phyloP scores from a whole-genome alignment of 2,113 vertebrate species.

The Neolamprologus hecqui region DNA sequence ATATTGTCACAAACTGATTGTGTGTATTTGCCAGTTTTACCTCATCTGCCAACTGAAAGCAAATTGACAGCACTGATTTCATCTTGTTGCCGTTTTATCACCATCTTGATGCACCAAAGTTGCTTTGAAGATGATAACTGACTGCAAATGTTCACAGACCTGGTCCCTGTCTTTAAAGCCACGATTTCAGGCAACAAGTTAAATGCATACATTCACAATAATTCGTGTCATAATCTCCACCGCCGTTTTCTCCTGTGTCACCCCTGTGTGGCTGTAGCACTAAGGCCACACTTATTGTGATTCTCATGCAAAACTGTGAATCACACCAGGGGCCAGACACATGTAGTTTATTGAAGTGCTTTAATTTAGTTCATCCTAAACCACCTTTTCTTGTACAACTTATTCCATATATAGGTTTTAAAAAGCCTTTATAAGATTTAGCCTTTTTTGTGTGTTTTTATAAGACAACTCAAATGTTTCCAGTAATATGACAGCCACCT shows the following conservation, averaged over 20 bases:
- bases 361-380: not conserved
- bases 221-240: not conserved
- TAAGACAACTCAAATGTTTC: not conserved
- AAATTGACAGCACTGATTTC: not conserved
- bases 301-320: not conserved
- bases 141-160: not conserved
- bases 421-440: not conserved
- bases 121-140: not conserved
- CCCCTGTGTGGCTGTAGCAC: not conserved
- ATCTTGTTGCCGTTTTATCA: not conserved
- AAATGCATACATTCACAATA: not conserved
- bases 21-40: not conserved
- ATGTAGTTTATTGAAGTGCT: not conserved
- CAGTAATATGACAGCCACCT: not conserved
- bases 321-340: not conserved
- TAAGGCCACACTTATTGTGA: not conserved
- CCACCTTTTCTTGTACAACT: not conserved
- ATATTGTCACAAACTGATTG: not conserved
- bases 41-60: not conserved
- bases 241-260: not conserved
- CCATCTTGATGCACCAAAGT: not conserved
- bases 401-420: not conserved
- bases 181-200: not conserved
- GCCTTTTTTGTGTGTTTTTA: not conserved
- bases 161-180: not conserved